Conservation (phyloP, 2,113 vertebrate species). For the Semnopithecus entellus region DNA sequence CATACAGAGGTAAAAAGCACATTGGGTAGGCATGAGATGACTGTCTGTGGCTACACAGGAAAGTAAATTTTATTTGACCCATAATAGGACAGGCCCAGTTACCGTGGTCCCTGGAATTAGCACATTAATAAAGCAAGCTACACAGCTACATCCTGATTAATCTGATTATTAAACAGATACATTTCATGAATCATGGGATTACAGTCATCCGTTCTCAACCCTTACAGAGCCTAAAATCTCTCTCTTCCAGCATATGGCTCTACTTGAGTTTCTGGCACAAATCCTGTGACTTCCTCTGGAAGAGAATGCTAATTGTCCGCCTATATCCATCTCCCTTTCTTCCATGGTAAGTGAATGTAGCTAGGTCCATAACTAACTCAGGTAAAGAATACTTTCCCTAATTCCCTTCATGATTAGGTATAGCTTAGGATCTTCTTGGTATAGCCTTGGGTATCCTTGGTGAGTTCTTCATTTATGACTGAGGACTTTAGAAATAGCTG, state of each 20-base stretch:
- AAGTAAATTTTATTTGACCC: background rate
- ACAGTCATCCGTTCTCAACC: background rate
- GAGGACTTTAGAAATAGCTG: background rate
- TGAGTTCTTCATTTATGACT: background rate
- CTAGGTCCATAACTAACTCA: background rate
- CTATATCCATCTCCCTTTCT: background rate
- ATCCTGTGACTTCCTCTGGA: background rate
- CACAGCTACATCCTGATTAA: background rate
- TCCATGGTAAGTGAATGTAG: background rate
- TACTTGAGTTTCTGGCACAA: background rate
- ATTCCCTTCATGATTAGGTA: background rate
- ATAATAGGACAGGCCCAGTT: background rate
- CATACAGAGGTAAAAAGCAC: background rate
- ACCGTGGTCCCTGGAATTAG: background rate
- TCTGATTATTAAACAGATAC: background rate
- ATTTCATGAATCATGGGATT: conserved; percentile 10
- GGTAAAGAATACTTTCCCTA: background rate
- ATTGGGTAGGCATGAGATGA: background rate
- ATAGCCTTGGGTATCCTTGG: background rate
- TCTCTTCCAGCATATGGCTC: background rate
- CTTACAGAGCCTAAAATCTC: background rate
- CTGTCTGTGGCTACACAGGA: background rate
- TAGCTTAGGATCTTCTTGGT: too few species aligned
- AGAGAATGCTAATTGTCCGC: background rate
- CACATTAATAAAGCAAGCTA: background rate